Percentiles rank a stretch among this genome's conserved stretches.
Evolutionary conservation across 2,797 vertebrate genomes (phyloP).

Genomic region (Agapornis canus): DNA sequence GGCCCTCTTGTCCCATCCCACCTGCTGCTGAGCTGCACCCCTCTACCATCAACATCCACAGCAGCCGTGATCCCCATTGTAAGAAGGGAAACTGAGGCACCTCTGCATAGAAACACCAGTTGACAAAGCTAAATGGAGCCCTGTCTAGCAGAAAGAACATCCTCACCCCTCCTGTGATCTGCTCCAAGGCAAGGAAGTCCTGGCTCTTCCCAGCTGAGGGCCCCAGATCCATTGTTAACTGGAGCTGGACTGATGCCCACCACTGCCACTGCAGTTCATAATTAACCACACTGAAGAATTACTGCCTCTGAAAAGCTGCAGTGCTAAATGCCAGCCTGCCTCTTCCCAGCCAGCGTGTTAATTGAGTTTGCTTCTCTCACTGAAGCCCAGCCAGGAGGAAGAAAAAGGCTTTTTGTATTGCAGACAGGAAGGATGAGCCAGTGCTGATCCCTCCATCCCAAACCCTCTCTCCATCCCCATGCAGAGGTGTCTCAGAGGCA

Average conservation of each 20-base stretch:
- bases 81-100: neutral
- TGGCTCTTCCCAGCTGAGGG: neutral
- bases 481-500: neutral
- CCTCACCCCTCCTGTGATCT: neutral
- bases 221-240: neutral
- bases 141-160: neutral
- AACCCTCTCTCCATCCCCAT: neutral
- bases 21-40: neutral
- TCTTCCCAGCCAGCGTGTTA: conserved; percentile 24
- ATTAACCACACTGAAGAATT: neutral
- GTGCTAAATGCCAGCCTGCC: conserved; percentile 44
- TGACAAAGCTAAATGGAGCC: neutral
- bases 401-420: conserved; percentile 56
- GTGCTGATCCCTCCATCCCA: neutral
- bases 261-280: neutral
- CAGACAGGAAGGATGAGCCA: conserved; percentile 10
- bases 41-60: neutral
- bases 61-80: fast-evolving
- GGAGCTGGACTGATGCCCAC: neutral
- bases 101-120: neutral
- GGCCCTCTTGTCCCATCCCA: neutral
- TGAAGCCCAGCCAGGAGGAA: conserved; percentile 24
- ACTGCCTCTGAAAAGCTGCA: neutral
- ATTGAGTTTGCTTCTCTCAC: conserved; percentile 38
- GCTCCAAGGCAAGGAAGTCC: neutral